These are phyloP conservation scores for Ceratina australensis DNA, from an alignment of 1,140 invertebrate genomes.

Conservation along the genomic window DNA sequence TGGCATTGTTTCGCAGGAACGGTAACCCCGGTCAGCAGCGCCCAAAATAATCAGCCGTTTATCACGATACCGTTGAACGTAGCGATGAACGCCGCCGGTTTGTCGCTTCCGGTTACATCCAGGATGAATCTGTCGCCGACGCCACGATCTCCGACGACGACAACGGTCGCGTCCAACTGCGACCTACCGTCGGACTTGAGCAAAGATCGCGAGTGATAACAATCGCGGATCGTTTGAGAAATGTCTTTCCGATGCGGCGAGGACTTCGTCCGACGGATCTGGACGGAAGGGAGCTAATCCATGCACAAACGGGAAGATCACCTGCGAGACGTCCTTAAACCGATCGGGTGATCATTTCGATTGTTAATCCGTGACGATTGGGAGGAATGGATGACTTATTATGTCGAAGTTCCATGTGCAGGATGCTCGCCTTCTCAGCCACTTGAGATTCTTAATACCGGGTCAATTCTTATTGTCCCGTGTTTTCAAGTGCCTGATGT, in stretches of 20 bases:
- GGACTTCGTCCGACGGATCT: too few relatives aligned
- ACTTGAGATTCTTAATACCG: too few relatives aligned
- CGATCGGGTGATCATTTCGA: too few relatives aligned
- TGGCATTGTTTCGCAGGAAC: constrained; percentile 58
- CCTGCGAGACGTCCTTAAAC: neutral
- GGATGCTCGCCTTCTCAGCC: too few relatives aligned
- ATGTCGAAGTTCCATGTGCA: too few relatives aligned
- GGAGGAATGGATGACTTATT: too few relatives aligned
- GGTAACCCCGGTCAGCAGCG: constrained; percentile 69
- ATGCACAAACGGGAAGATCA: neutral
- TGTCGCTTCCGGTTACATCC: constrained; percentile 72
- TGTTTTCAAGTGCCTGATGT: too few relatives aligned
- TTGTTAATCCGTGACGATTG: too few relatives aligned
- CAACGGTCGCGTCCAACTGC: constrained; percentile 59
- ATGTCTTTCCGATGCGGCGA: neutral
- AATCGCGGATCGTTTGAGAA: neutral
- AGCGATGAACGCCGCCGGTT: constrained; percentile 73
- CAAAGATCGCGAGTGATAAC: constrained; percentile 73
- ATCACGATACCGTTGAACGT: constrained; percentile 77
- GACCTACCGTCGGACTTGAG: constrained; percentile 75
- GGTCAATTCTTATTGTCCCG: too few relatives aligned
- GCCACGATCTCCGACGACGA: constrained; percentile 64
- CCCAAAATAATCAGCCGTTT: constrained; percentile 74
- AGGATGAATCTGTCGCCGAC: constrained; percentile 67
- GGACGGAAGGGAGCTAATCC: neutral